Evolutionary conservation across 2,888 invertebrate genomes (phyloP).

Genomic region (Leptopilina syphax): DNA sequence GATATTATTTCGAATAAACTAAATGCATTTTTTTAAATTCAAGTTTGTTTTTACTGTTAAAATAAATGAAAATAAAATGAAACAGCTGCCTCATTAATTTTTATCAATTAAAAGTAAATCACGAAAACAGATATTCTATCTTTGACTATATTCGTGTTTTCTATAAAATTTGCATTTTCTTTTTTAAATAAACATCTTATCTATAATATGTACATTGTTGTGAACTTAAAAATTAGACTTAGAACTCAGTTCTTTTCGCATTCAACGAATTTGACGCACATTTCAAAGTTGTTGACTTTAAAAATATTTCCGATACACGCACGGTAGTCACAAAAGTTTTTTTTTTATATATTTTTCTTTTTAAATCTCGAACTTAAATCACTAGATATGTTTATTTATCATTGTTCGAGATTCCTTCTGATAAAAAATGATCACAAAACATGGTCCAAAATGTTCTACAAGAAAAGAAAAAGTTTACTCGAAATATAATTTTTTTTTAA

Average conservation of each 20-base stretch:
- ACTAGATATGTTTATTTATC: constrained; percentile 30
- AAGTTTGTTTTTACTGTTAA: not conserved
- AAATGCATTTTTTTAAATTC: not conserved
- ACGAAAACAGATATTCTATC: constrained; percentile 47
- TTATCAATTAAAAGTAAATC: constrained; percentile 26
- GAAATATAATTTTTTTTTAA: constrained; percentile 18
- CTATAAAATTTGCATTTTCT: constrained; percentile 66
- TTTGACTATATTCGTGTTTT: constrained; percentile 46
- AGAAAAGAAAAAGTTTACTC: constrained; percentile 35
- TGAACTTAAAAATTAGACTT: constrained; percentile 13
- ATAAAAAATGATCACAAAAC: constrained; percentile 14
- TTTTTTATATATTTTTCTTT: not conserved
- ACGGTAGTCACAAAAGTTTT: constrained; percentile 20
- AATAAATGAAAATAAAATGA: not conserved
- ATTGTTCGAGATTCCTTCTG: constrained; percentile 7
- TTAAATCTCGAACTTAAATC: constrained; percentile 33
- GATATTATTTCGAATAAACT: constrained; percentile 38
- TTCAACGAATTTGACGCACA: not conserved
- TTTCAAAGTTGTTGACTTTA: constrained; percentile 21
- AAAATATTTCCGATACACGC: constrained; percentile 4
- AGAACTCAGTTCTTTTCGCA: constrained; percentile 32
- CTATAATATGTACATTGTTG: constrained; percentile 63
- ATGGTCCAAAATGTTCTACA: not conserved
- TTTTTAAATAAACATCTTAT: constrained; percentile 68
- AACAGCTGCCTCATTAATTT: not conserved